Percentiles rank a stretch among this genome's conserved stretches.
Conservation (phyloP, 2,797 vertebrate species). For the Intellagama lesueurii region DNA sequence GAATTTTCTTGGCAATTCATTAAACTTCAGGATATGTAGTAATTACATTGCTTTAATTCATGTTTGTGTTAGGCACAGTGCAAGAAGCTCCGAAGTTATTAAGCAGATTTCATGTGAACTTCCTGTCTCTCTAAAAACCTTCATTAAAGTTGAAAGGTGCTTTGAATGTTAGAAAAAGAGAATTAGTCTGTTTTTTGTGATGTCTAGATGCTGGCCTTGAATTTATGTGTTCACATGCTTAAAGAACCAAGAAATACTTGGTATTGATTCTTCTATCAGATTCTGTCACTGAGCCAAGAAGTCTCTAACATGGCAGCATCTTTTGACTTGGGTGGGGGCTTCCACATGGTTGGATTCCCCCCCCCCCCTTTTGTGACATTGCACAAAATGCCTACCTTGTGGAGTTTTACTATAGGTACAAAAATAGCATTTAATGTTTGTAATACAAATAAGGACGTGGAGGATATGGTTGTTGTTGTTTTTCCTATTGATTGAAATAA, state of each 20-base stretch:
- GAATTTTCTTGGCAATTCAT: constrained; percentile 55
- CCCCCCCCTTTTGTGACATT: not conserved
- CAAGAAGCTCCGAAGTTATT: not conserved
- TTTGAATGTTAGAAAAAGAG: constrained; percentile 16
- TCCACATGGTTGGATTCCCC: not conserved
- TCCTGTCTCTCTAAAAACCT: constrained; percentile 9
- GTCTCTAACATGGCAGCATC: not conserved
- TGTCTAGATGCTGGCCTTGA: too few relatives aligned
- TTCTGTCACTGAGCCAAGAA: not conserved
- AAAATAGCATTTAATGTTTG: too few relatives aligned
- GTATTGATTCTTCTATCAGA: not conserved
- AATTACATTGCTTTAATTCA: constrained; percentile 55
- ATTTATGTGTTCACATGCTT: too few relatives aligned
- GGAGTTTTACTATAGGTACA: not conserved
- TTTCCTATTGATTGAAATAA: not conserved
- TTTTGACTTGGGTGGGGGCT: not conserved
- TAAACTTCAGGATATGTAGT: constrained; percentile 55
- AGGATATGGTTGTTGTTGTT: not conserved
- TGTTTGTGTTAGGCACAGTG: not conserved
- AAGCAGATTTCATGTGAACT: not conserved
- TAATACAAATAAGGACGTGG: too few relatives aligned
- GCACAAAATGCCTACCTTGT: not conserved
- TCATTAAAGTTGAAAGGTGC: constrained; percentile 11
- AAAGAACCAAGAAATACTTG: too few relatives aligned
- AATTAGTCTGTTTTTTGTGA: not conserved